Evolutionary conservation across 2,797 vertebrate genomes (phyloP).

Genomic region (Mormyrus proboscirostris): DNA sequence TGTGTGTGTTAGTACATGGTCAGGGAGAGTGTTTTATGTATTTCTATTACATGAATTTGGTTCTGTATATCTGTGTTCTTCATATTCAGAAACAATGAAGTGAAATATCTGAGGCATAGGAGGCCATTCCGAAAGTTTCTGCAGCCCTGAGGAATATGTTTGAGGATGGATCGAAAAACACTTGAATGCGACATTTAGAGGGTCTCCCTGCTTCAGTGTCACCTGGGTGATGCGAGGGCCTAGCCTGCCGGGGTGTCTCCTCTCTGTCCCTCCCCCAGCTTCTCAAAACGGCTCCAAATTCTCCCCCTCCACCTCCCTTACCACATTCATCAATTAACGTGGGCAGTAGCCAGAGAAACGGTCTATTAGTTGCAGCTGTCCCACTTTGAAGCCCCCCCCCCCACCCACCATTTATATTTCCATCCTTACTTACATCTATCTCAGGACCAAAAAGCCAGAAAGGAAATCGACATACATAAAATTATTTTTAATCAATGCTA

Average conservation of each 20-base stretch:
- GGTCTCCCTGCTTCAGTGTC: conserved; percentile 19
- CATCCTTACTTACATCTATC: conserved; percentile 6
- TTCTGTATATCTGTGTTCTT: neutral
- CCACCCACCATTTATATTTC: neutral
- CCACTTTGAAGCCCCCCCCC: conserved; percentile 19
- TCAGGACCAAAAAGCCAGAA: conserved; percentile 2
- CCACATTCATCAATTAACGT: conserved; percentile 41
- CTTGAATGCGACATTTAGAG: neutral
- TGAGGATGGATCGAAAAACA: neutral
- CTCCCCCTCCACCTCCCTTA: conserved; percentile 10
- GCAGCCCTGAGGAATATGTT: neutral
- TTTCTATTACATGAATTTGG: neutral
- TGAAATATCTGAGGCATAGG: neutral
- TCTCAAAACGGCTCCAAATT: neutral
- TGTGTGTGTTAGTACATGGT: neutral
- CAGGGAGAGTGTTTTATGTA: neutral
- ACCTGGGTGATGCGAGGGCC: conserved; percentile 10
- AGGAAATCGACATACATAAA: conserved; percentile 30
- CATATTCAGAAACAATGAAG: neutral
- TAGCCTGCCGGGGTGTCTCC: neutral
- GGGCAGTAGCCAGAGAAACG: conserved; percentile 28
- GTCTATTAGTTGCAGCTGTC: conserved; percentile 34
- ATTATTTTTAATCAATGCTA: conserved; percentile 32
- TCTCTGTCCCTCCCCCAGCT: conserved; percentile 29
- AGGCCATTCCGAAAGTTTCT: neutral